Base-by-base conservation (phyloP, 2,113 vertebrate genomes). In the Capreolus pygargus region DNA sequence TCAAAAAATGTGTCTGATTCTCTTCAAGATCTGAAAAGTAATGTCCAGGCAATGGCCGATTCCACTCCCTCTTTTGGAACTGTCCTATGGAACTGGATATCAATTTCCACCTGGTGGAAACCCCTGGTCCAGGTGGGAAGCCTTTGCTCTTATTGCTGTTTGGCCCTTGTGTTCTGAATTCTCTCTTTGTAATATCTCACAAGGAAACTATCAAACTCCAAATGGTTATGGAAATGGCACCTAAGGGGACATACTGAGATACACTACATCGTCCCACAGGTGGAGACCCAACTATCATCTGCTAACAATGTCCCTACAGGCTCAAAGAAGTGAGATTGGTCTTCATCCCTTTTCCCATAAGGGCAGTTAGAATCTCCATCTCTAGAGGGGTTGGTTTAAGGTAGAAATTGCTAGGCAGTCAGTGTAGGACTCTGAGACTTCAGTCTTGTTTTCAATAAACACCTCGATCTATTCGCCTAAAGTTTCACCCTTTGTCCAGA, bases 291-390 rank as follows among this genome's bases (percentile, higher is more conserved):
- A 19, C 33, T 36, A 4, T 17, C n/a, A 2, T 36, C 64, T 9
- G 5, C 4, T 21, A 21, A 36, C 17, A 36, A 36, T 11, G 4
- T 4, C 17, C 2, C 17, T 36, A 21, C 4, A 67, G n/a, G 4
- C 64, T 70, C 64, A 36, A 21, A 70, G n/a, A 70, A 36, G 9
- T 17, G 33, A 70, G 64, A 11, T 1, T 0, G 2, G n/a, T 70
- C 64, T 70, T 67, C 7, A 0, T 11, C n/a, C 17, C 4, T 36
- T 21, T 70, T 9, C 33, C n/a, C n/a, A 2, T 21, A 36, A 70
- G 0, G 7, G 33, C 64, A n/a, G 17, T 70, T 21, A 70, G 64
- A 21, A 4, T 21, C 17, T 70, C n/a, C 64, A 70, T 11, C 64
- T 21, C 64, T 70, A 70, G 64, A 70, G 17, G 64, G 17, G 17